Conservation (phyloP, 64 coral and sea anemone species). For the Cladopsammia gracilis region DNA sequence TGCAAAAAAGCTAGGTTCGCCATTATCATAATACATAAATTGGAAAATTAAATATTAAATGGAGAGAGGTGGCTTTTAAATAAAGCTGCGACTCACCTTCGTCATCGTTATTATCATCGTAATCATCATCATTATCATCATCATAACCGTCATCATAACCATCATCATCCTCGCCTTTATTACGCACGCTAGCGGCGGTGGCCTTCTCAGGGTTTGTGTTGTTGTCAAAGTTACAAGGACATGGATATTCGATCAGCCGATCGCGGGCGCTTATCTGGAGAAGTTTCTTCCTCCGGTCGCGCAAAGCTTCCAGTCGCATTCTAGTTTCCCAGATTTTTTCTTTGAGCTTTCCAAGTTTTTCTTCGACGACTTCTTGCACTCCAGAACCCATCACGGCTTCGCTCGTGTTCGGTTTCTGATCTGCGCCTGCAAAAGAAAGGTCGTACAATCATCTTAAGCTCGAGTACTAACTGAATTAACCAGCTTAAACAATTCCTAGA, state of each 20-base stretch:
- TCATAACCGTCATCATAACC: background rate
- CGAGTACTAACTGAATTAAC: no score
- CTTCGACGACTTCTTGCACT: conserved; percentile 22
- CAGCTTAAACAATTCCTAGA: no score
- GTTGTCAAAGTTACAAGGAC: conserved; percentile 60
- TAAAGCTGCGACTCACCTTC: background rate
- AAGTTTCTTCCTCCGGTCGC: conserved; percentile 80
- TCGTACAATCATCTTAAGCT: background rate
- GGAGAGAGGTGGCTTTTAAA: no score
- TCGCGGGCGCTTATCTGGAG: conserved; percentile 63
- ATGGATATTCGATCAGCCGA: background rate
- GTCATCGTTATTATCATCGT: background rate
- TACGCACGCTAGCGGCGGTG: background rate
- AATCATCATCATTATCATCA: background rate
- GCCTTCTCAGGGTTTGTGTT: background rate
- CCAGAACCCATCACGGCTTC: background rate
- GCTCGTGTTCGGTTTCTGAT: background rate
- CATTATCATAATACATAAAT: no score
- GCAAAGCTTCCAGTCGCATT: conserved; percentile 56
- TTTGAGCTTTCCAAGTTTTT: conserved; percentile 78
- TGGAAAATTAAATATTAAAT: no score
- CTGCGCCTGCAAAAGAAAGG: background rate
- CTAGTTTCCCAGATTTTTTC: conserved; percentile 77
- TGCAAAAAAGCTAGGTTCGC: no score
- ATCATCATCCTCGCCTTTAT: background rate